Conservation (phyloP, 23 tunicate genomes). For the Halocynthia roretzi region DNA sequence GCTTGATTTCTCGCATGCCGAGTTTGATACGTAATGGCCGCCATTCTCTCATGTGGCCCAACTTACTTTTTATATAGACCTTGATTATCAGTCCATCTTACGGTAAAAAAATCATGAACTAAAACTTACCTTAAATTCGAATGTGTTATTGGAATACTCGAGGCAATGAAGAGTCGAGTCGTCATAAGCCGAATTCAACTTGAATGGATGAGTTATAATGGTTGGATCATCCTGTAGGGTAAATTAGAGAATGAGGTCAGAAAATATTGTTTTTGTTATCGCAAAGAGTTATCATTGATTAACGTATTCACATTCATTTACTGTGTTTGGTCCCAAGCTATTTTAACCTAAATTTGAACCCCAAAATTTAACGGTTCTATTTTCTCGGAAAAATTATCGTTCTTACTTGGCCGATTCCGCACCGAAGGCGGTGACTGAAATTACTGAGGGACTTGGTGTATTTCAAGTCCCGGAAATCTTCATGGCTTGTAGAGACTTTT, state of each 20-base stretch:
- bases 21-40: no score
- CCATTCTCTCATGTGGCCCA: no score
- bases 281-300: no score
- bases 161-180: conserved; percentile 45
- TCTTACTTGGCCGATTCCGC: conserved; percentile 11
- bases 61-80: no score
- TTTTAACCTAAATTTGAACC: no score
- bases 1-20: no score
- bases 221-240: conserved; percentile 50
- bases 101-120: not conserved
- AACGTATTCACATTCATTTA: no score
- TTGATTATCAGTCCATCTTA: not conserved
- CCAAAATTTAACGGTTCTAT: no score
- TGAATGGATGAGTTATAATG: conserved; percentile 84
- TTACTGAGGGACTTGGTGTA: conserved; percentile 90
- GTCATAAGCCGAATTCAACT: conserved; percentile 81
- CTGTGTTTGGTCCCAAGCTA: no score
- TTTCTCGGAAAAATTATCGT: not conserved
- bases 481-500: conserved; percentile 77
- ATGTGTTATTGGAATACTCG: conserved; percentile 76
- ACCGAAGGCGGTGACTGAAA: conserved; percentile 54
- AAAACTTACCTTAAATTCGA: conserved; percentile 87
- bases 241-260: not conserved
- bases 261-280: no score
- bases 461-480: conserved; percentile 85